These are phyloP conservation scores for Neuroterus valhalla DNA, from an alignment of 1,140 invertebrate genomes.

Conservation along the genomic window DNA sequence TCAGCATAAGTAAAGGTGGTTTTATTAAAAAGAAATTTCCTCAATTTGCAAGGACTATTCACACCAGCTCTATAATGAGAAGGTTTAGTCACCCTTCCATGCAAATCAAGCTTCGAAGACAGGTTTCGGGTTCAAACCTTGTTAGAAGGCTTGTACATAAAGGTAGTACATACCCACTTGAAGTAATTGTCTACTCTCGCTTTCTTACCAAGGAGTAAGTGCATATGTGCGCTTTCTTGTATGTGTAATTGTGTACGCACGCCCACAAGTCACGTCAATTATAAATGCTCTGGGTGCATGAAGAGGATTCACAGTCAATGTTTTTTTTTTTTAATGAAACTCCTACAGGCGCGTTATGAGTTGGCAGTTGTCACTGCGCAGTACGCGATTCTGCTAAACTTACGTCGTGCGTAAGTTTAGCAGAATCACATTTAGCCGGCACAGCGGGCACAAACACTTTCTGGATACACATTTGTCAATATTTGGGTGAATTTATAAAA, in stretches of 20 bases:
- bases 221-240: neutral
- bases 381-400: too few species aligned
- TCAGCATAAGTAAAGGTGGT: too few species aligned
- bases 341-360: too few species aligned
- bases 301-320: too few species aligned
- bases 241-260: neutral
- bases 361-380: too few species aligned
- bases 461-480: too few species aligned
- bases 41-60: slow-evolving; percentile 12
- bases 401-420: too few species aligned
- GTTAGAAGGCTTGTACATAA: slow-evolving; percentile 3
- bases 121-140: slow-evolving; percentile 15
- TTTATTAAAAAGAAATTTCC: neutral
- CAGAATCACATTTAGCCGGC: too few species aligned
- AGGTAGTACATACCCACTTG: slow-evolving; percentile 6
- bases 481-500: too few species aligned
- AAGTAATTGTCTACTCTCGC: slow-evolving; percentile 30
- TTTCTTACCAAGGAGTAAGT: neutral
- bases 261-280: slow-evolving; percentile 25
- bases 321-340: too few species aligned
- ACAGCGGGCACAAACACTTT: too few species aligned
- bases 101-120: slow-evolving; percentile 12
- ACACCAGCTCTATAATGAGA: neutral
- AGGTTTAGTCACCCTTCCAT: slow-evolving; percentile 21
- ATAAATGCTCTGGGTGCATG: slow-evolving; percentile 22